These are phyloP conservation scores for Cygnus buccinator DNA, from an alignment of 2,113 vertebrate genomes.

Conservation along the genomic window DNA sequence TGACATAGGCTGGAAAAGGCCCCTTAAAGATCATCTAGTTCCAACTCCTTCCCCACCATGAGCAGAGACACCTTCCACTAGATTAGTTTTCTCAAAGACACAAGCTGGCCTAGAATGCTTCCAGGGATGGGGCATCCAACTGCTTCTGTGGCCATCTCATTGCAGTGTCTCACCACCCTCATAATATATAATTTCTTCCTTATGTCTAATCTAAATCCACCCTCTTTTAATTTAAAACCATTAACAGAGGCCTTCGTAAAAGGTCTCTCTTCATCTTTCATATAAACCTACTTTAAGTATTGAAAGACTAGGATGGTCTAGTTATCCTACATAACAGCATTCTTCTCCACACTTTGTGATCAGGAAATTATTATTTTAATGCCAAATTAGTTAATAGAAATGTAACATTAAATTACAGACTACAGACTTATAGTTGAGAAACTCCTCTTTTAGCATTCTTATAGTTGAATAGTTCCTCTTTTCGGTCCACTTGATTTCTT, in stretches of 20 bases:
- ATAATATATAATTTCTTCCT: background rate
- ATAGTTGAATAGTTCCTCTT: background rate
- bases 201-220: background rate
- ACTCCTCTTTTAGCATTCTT: background rate
- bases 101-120: background rate
- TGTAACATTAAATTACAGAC: background rate
- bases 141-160: background rate
- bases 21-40: background rate
- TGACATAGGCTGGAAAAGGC: background rate
- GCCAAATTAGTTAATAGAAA: background rate
- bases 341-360: background rate
- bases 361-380: background rate
- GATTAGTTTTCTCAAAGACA: background rate
- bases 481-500: background rate
- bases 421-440: background rate
- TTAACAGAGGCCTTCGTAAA: background rate
- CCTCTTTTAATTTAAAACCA: background rate
- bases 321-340: background rate
- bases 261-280: background rate
- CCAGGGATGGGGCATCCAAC: background rate
- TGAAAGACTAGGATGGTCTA: background rate
- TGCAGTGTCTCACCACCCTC: background rate
- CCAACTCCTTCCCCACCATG: background rate
- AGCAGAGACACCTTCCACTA: background rate
- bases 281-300: background rate